These are phyloP conservation scores for Aporophyla lueneburgensis DNA, from an alignment of 2,888 invertebrate species.

Conservation along the genomic window DNA sequence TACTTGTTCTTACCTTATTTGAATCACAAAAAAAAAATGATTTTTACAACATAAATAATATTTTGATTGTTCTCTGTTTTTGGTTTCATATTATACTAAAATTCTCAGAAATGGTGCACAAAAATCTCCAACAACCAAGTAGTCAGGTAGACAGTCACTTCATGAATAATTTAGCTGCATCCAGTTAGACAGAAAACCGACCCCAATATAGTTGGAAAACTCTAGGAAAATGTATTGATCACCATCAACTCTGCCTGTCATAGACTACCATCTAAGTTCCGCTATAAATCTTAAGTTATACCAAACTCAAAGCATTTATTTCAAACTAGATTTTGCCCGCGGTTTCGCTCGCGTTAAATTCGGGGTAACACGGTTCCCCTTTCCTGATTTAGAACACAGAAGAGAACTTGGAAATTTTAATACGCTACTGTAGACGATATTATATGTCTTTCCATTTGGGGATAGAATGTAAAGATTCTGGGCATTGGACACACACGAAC, in stretches of 20 bases:
- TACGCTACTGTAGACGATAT: too few species aligned
- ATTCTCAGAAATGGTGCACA: background rate
- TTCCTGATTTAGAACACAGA: too few species aligned
- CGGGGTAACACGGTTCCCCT: too few species aligned
- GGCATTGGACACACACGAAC: too few species aligned
- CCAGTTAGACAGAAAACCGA: background rate
- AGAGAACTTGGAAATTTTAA: too few species aligned
- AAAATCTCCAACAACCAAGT: background rate
- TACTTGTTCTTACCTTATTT: conserved; percentile 13
- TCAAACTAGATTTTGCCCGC: too few species aligned
- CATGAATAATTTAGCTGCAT: background rate
- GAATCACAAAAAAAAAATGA: background rate
- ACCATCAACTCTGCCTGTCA: too few species aligned
- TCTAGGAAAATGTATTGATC: too few species aligned
- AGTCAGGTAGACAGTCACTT: background rate
- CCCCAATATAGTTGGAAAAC: background rate
- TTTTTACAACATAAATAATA: background rate
- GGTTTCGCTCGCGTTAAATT: too few species aligned
- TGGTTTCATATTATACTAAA: background rate
- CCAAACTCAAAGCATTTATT: too few species aligned
- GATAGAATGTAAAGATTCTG: too few species aligned
- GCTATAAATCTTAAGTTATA: background rate
- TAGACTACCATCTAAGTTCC: background rate
- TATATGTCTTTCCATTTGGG: too few species aligned
- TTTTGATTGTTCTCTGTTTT: background rate